Conservation (phyloP, 1,140 invertebrate genomes). For the Glomeris maerens region DNA sequence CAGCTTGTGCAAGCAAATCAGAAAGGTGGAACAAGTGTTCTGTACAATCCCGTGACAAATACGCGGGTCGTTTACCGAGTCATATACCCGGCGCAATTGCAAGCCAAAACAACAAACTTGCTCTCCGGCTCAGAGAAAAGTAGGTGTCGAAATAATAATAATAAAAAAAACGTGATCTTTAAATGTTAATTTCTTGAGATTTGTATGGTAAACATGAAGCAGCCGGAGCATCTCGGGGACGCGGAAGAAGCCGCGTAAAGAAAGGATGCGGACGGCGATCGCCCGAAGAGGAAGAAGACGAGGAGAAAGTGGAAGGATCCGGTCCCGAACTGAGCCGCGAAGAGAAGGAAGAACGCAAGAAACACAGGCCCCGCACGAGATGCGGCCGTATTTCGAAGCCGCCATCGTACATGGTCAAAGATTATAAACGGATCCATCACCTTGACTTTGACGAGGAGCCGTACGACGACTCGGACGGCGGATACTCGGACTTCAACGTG, state of each 20-base stretch:
- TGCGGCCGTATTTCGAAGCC: conserved; percentile 48
- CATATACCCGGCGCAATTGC: conserved; percentile 33
- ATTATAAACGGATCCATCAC: conserved; percentile 48
- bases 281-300: conserved; percentile 31
- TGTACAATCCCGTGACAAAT: conserved; percentile 41
- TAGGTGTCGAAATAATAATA: too few species aligned
- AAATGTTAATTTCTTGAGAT: background rate
- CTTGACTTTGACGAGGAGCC: conserved; percentile 43
- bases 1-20: conserved; percentile 28
- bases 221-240: conserved; percentile 11
- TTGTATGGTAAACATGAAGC: background rate
- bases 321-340: conserved; percentile 33
- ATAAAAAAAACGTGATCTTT: conserved; percentile 5
- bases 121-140: too few species aligned
- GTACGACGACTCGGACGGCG: conserved; percentile 46
- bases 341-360: conserved; percentile 41
- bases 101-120: conserved; percentile 16
- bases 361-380: conserved; percentile 41
- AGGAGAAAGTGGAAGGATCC: conserved; percentile 25
- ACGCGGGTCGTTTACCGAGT: conserved; percentile 43
- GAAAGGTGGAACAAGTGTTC: conserved; percentile 33
- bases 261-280: conserved; percentile 6
- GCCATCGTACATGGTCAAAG: conserved; percentile 48
- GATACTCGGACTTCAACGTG: conserved; percentile 47
- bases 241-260: conserved; percentile 10